A percentile compares a stretch with the other conserved stretches of the same genome.
Evolutionary conservation across 2,888 invertebrate species (phyloP).

Genomic region (Acleris sparsana): DNA sequence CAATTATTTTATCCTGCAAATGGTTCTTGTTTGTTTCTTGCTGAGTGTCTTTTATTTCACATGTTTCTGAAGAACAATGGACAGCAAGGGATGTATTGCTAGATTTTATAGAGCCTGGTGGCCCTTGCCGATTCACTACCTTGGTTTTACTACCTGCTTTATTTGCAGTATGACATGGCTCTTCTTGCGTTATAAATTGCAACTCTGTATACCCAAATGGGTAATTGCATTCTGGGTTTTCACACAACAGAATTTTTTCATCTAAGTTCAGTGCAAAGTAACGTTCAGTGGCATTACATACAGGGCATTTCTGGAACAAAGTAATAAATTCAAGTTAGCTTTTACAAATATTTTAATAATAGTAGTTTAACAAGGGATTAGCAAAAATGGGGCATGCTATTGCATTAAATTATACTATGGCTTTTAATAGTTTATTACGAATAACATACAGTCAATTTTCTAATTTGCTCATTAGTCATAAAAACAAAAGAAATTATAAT

Average conservation of each 20-base stretch:
- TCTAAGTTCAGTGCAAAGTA: constrained; percentile 59
- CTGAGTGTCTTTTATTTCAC: constrained; percentile 47
- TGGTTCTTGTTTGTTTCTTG: neutral
- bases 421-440: too few species aligned
- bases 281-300: constrained; percentile 55
- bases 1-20: constrained; percentile 28
- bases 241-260: constrained; percentile 66
- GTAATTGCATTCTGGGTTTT: constrained; percentile 60
- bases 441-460: too few species aligned
- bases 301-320: constrained; percentile 62
- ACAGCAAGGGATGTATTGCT: too few species aligned
- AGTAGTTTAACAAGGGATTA: too few species aligned
- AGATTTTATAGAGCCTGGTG: constrained; percentile 49
- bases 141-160: constrained; percentile 44
- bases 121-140: constrained; percentile 27
- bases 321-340: neutral
- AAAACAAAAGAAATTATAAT: too few species aligned
- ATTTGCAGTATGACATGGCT: constrained; percentile 42
- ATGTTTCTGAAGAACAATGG: constrained; percentile 55
- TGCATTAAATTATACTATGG: too few species aligned
- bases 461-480: too few species aligned
- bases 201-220: constrained; percentile 64
- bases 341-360: too few species aligned
- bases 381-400: too few species aligned
- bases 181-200: constrained; percentile 51